Conservation (phyloP, 23 tunicate species). For the Halocynthia aurantium region DNA sequence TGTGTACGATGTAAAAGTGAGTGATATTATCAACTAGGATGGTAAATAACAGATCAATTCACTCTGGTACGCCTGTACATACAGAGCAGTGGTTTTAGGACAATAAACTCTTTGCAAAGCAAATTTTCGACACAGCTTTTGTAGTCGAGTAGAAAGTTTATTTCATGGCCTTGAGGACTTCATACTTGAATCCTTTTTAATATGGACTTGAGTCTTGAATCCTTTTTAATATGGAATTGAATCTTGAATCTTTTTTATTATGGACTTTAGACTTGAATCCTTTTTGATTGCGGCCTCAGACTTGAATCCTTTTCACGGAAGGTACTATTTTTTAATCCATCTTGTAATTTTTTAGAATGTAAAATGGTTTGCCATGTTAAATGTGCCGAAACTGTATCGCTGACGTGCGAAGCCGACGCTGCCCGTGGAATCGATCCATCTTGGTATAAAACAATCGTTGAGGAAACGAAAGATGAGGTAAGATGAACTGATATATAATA, state of each 20-base stretch:
- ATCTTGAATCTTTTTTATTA: background rate
- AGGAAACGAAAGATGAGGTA: slow-evolving; percentile 84
- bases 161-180: too few species aligned
- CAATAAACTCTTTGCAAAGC: too few species aligned
- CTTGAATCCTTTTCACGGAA: background rate
- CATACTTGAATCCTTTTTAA: too few species aligned
- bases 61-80: too few species aligned
- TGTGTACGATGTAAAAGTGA: slow-evolving; percentile 73
- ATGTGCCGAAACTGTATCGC: slow-evolving; percentile 62
- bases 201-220: background rate
- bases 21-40: slow-evolving; percentile 9
- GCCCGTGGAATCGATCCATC: slow-evolving; percentile 15
- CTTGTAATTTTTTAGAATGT: slow-evolving; percentile 38
- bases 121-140: too few species aligned
- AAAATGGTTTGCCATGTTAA: slow-evolving; percentile 75
- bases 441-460: slow-evolving; percentile 47
- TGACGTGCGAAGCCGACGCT: slow-evolving; percentile 80
- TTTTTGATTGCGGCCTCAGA: background rate
- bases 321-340: background rate
- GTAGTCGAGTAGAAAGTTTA: too few species aligned
- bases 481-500: background rate
- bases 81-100: too few species aligned
- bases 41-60: background rate
- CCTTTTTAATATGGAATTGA: background rate
- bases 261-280: background rate